Evolutionary conservation across 1,140 invertebrate genomes (phyloP).

Genomic region (Rhyacophila brunnea): DNA sequence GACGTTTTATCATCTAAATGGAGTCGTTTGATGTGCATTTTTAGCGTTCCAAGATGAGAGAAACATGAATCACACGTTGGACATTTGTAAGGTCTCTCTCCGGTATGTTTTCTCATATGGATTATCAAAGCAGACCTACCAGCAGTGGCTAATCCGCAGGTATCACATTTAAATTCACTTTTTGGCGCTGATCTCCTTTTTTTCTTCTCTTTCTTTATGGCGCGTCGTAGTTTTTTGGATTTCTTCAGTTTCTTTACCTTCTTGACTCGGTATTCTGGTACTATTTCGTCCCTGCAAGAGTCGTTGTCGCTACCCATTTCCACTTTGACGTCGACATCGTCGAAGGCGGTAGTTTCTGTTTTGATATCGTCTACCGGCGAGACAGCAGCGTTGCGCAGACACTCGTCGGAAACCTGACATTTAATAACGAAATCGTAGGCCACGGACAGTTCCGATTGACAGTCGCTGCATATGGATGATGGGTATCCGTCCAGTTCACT

Average conservation of each 20-base stretch:
- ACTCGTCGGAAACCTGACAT: slow-evolving; percentile 44
- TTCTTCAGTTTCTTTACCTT: too few relatives aligned
- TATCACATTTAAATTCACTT: slow-evolving; percentile 2
- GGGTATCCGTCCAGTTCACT: slow-evolving; percentile 40
- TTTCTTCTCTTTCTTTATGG: too few relatives aligned
- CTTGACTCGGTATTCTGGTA: too few relatives aligned
- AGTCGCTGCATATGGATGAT: slow-evolving; percentile 37
- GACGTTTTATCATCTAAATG: too few relatives aligned
- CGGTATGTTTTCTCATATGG: slow-evolving; percentile 52
- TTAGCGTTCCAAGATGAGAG: slow-evolving; percentile 48
- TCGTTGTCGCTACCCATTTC: too few relatives aligned
- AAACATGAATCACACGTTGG: slow-evolving; percentile 47
- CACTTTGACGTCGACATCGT: too few relatives aligned
- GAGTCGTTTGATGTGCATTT: slow-evolving; percentile 35
- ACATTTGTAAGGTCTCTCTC: slow-evolving; percentile 56
- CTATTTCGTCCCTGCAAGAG: too few relatives aligned
- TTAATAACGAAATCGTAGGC: slow-evolving; percentile 42
- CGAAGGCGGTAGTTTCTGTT: too few relatives aligned
- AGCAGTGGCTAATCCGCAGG: slow-evolving; percentile 4
- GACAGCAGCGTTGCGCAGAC: slow-evolving; percentile 24
- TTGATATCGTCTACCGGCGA: too few relatives aligned
- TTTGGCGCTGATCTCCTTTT: too few relatives aligned
- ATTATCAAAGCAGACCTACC: slow-evolving; percentile 55
- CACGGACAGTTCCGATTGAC: slow-evolving; percentile 37
- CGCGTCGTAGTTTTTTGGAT: too few relatives aligned